Base-by-base conservation (phyloP, 2,113 vertebrate species). In the Chloropsis cyanopogon region DNA sequence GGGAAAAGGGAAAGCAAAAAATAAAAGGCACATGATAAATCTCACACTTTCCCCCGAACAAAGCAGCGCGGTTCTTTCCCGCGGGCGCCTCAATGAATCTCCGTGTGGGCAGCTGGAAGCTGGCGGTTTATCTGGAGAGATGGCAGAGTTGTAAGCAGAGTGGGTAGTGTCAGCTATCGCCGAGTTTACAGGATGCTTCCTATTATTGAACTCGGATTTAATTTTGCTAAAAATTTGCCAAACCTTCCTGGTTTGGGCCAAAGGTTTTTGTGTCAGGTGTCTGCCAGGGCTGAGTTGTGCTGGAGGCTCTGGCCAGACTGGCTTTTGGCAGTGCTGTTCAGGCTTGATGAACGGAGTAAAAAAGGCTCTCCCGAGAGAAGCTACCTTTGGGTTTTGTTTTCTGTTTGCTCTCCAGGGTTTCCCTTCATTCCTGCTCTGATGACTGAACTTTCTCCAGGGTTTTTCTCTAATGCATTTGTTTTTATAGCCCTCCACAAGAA, bases 1-100 rank as follows among this genome's bases (percentile, higher is more conserved):
- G 82, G 94, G 65, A 64, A 89, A 92, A 90, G 75, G 79, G 57
- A 95, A 95, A 95, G 87, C 57, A 93, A 54, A 87, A 59, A 80
- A 80, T 65, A 85, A 79, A 89, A 95, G 72, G 52, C 95, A 92
- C 94, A 93, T 93, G 95, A 96, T 92, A 82, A 66, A 93, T 95
- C 90, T 94, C 92, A 92, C 92, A 82, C 94, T 93, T 88, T 84
- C 49, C 53, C 65, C 80, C 25, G 72, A 90, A 88, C 76, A 81
- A 84, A 88, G 86, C 92, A 60, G 18, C 4, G 6, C 2, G 6
- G 80, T 47, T 23, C 82, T 59, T 93, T 95, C 90, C 90, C 90
- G 65, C 5, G 28, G 88, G 88, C 7, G 14, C 49, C 95, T 96
- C 90, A 95, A 86, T 97, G 93, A 86, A 78, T 73, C 82, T 61